Percentiles rank a stretch among this genome's conserved stretches.
phyloP scores from a whole-genome alignment of 2,797 vertebrate genomes.

The Triplophysa bombifrons region DNA sequence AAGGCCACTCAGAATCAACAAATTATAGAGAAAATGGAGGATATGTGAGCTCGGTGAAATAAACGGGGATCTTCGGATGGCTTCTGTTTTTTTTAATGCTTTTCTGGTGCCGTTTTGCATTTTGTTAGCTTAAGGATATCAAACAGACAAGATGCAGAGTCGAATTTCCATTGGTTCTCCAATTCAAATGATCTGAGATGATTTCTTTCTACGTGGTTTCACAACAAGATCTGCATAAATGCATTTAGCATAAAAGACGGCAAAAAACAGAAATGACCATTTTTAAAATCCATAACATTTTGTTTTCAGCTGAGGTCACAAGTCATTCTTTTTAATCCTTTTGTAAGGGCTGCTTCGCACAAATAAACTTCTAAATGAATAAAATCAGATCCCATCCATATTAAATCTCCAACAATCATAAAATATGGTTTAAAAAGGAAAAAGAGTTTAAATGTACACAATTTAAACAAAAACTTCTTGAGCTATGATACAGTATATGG shows the following conservation, averaged over 20 bases:
- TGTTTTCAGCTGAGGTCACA: neutral
- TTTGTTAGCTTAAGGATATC: constrained; percentile 43
- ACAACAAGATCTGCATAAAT: constrained; percentile 29
- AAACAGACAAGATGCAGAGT: constrained; percentile 20
- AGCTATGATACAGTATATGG: too few relatives aligned
- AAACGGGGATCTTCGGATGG: constrained; percentile 16
- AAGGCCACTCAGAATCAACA: constrained; percentile 40
- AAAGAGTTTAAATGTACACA: too few relatives aligned
- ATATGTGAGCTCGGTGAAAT: constrained; percentile 24
- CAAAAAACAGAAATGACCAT: neutral
- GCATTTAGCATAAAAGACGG: neutral
- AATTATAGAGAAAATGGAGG: constrained; percentile 29
- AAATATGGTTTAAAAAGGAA: too few relatives aligned
- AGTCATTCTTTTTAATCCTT: neutral
- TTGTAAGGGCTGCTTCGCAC: too few relatives aligned
- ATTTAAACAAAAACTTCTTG: too few relatives aligned
- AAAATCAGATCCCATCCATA: neutral
- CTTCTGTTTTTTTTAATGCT: constrained; percentile 20
- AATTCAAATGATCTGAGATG: constrained; percentile 16
- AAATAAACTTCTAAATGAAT: neutral
- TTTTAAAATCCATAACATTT: neutral
- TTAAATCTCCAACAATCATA: neutral
- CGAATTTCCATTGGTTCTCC: constrained; percentile 19
- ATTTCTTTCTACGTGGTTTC: neutral
- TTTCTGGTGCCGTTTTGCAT: constrained; percentile 32